Base-by-base conservation (phyloP, 2,113 vertebrate species). In the Cisticola juncidis region DNA sequence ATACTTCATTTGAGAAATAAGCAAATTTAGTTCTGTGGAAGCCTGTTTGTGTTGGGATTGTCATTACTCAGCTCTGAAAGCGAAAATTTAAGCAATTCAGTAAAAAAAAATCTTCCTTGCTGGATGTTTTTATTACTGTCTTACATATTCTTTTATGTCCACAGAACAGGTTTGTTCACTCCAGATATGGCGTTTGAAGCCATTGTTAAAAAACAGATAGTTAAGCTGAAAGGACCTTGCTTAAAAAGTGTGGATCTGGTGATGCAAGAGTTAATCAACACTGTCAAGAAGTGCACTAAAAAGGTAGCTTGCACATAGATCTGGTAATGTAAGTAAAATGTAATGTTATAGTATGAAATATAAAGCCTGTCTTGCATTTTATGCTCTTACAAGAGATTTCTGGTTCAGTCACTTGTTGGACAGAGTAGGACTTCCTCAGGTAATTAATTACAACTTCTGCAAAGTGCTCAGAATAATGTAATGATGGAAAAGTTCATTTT, bases 121-220 rank as follows among this genome's bases (percentile, higher is more conserved):
- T 5, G 64, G 5, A 8, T 71, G 25, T 61, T 88, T 94, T 48
- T 72, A 48, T 90, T 85, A 16, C 36, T 72, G 33, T 89, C 70
- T 97, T 76, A 96, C 12, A 2, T 65, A 10, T 58, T 90, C 15
- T 79, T 86, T 94, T 96, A 71, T 92, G 38, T 94, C 80, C 90
- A 90, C 96, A 98, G 98, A 96, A 98, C 98, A 80, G 98, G 98
- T 71, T 91, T 98, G 80, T 98, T 98, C 84, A 98, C 98, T 70
- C 98, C 98, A 80, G 98, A 98, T 82, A 98, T 98, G 98, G 98
- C 98, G 0, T 98, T 98, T 90, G 98, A 98, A 96, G 98, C 98
- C 42, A 98, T 98, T 90, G 98, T 98, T 86, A 98, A 98, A 89
- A 98, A 98, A 72, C 98, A 98, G 81, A 98, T 98, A 36, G 98